phyloP scores from a whole-genome alignment of 2,888 invertebrate species.

The Diaprepes abbreviatus region DNA sequence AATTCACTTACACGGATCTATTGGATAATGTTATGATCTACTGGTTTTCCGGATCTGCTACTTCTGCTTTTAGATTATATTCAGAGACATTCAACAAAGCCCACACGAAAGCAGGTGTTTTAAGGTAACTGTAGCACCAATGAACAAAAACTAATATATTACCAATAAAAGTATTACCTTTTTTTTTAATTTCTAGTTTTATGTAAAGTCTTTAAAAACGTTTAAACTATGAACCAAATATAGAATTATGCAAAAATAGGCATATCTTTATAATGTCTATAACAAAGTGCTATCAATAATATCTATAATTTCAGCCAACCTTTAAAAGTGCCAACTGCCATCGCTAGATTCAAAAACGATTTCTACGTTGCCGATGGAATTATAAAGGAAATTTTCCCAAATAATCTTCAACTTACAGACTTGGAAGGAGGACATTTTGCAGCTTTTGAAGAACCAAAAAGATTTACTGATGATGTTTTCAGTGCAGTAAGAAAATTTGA shows the following conservation, averaged over 20 bases:
- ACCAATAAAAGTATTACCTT: too few species aligned
- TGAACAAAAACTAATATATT: too few species aligned
- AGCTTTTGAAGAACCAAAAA: conserved; percentile 81
- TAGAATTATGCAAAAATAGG: too few species aligned
- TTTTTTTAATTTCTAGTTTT: too few species aligned
- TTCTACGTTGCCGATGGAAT: conserved; percentile 72
- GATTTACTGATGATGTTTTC: conserved; percentile 79
- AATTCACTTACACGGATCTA: conserved; percentile 78
- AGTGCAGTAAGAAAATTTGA: conserved; percentile 71
- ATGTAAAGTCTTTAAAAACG: too few species aligned
- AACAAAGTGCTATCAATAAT: too few species aligned
- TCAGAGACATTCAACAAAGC: conserved; percentile 71
- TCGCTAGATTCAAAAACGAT: conserved; percentile 83
- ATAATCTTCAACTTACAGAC: conserved; percentile 78
- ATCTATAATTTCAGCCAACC: conserved; percentile 61
- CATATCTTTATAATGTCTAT: too few species aligned
- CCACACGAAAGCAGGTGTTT: conserved; percentile 12
- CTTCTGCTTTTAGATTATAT: conserved; percentile 82
- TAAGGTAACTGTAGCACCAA: too few species aligned
- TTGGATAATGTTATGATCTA: conserved; percentile 87
- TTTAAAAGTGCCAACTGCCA: conserved; percentile 78
- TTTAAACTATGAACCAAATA: too few species aligned
- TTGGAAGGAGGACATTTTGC: conserved; percentile 85
- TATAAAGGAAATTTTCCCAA: conserved; percentile 73
- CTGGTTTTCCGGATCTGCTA: conserved; percentile 80